Conservation (phyloP, 2,888 invertebrate species). For the Callosobruchus maculatus region DNA sequence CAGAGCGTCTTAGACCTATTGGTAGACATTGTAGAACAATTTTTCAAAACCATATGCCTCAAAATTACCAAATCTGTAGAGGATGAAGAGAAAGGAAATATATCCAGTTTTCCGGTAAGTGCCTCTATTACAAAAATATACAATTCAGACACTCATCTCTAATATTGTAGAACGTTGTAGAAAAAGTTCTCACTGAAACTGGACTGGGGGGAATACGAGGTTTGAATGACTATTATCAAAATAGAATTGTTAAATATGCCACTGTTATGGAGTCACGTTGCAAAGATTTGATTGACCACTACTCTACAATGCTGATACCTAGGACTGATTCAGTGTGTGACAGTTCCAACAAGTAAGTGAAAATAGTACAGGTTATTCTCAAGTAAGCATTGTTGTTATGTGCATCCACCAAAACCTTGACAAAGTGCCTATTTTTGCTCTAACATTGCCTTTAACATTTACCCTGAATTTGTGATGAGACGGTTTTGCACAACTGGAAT, state of each 20-base stretch:
- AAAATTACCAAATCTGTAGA: slow-evolving; percentile 54
- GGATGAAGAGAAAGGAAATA: slow-evolving; percentile 47
- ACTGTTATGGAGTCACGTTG: slow-evolving; percentile 38
- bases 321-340: slow-evolving; percentile 31
- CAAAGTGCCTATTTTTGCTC: too few species aligned
- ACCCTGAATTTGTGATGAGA: too few species aligned
- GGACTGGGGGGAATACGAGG: slow-evolving; percentile 57
- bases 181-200: slow-evolving; percentile 59
- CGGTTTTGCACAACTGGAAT: too few species aligned
- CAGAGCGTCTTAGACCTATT: slow-evolving; percentile 51
- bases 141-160: not conserved
- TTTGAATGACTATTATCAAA: slow-evolving; percentile 58
- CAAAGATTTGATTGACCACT: slow-evolving; percentile 36
- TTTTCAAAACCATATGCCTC: slow-evolving; percentile 49
- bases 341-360: slow-evolving; percentile 34
- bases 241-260: slow-evolving; percentile 42
- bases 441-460: too few species aligned
- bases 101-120: slow-evolving; percentile 53
- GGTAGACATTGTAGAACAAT: slow-evolving; percentile 51
- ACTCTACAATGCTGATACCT: slow-evolving; percentile 33
- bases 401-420: too few species aligned
- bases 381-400: too few species aligned
- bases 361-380: too few species aligned
- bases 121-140: not conserved
- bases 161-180: slow-evolving; percentile 55